Evolutionary conservation across 1,140 invertebrate genomes (phyloP), one percentile per base, ranked within the genome.

Genomic region (Homarus americanus): DNA sequence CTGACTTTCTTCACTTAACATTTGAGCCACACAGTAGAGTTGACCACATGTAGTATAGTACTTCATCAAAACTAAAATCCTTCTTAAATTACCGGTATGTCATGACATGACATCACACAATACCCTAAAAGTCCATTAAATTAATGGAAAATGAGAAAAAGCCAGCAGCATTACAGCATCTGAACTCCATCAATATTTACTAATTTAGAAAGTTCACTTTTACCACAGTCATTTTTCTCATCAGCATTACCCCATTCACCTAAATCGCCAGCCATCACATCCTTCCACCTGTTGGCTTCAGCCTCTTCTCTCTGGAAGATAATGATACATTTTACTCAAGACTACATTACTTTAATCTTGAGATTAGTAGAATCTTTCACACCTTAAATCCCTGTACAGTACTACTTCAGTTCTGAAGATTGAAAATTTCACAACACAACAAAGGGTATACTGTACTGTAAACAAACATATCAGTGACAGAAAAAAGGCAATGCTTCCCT

Each of bases 111-210:
- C 76, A 76, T 38, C 10, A 53, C 38, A 58, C 49, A 58, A 1
- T 69, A 28, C n/a, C 63, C 24, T 69, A 69, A 69, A 32, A 2
- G 12, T 69, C 63, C 28, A 69, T 69, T 69, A 10, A 32, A 69
- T 28, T 69, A 32, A 32, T 32, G 28, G 5, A 32, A 69, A 32
- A 5, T 10, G 4, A 69, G 7, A 69, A 32, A 32, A 12, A 38
- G n/a, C 7, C 3, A 17, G 34, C 24, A 32, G 5, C 24, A 58
- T 76, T 73, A 86, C 10, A 86, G 72, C 83, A 86, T 86, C 20
- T 86, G 83, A 17, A 86, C 83, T 36, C 83, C 83, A 86, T 86
- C 83, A 76, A 86, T 86, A 75, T 86, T 76, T 36, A 86, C 83
- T 49, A 86, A 41, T 32, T 86, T n/a, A 24, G 83, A 44, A 24